Percentiles rank a stretch among this genome's conserved stretches.
Conservation (phyloP, 1,140 invertebrate species). For the Formica selysi region DNA sequence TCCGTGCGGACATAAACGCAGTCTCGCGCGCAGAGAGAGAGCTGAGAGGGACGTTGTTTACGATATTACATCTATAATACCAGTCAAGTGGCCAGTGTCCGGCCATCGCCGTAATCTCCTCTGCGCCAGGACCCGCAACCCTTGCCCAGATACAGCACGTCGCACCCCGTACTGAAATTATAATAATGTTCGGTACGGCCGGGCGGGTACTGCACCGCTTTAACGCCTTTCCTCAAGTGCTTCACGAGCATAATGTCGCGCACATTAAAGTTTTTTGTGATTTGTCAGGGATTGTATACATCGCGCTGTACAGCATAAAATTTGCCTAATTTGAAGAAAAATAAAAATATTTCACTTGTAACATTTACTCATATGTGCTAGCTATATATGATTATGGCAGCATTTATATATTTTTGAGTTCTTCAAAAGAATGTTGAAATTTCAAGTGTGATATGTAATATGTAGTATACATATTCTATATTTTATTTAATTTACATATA, state of each 20-base stretch:
- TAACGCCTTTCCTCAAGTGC: constrained; percentile 67
- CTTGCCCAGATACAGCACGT: constrained; percentile 81
- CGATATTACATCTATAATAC: constrained; percentile 82
- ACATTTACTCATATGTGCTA: background rate
- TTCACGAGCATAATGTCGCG: background rate
- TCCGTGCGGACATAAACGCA: constrained; percentile 72
- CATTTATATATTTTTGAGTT: background rate
- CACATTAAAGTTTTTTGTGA: background rate
- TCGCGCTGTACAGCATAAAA: background rate
- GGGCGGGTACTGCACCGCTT: constrained; percentile 18
- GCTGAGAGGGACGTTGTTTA: constrained; percentile 79
- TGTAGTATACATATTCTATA: background rate
- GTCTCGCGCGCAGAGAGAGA: constrained; percentile 18
- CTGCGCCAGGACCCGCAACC: constrained; percentile 67
- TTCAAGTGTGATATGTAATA: background rate
- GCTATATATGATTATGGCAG: background rate
- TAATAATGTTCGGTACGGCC: constrained; percentile 70
- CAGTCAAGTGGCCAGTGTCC: constrained; percentile 79
- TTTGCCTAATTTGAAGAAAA: background rate
- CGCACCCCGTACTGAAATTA: constrained; percentile 61
- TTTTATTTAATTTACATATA: background rate
- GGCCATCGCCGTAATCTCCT: constrained; percentile 78
- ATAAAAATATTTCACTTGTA: background rate
- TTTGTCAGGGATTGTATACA: background rate
- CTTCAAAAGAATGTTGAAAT: background rate